Conservation (phyloP, 2,113 vertebrate species). For the Strix uralensis region DNA sequence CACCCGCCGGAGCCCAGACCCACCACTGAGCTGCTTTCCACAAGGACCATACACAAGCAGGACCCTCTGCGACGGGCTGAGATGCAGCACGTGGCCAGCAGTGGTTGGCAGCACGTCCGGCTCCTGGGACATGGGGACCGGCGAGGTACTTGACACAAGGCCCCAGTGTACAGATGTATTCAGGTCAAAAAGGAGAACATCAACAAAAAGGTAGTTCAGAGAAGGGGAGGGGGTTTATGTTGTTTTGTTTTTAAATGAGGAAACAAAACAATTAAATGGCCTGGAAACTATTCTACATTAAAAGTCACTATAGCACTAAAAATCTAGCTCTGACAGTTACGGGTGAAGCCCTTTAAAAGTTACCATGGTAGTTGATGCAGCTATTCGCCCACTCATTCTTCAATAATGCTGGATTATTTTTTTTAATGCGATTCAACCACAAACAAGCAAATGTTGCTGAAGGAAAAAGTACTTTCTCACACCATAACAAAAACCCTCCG, state of each 20-base stretch:
- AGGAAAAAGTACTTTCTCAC: constrained; percentile 1
- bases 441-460: constrained; percentile 36
- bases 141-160: fast-evolving
- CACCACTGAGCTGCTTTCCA: not conserved
- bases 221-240: not conserved
- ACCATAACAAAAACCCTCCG: not conserved
- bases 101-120: fast-evolving
- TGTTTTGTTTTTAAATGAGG: not conserved
- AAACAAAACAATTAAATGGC: constrained; percentile 36
- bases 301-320: constrained; percentile 34
- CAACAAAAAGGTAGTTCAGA: not conserved
- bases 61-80: not conserved
- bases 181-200: not conserved
- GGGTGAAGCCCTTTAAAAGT: constrained; percentile 57
- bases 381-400: constrained; percentile 43
- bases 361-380: constrained; percentile 63
- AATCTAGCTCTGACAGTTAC: constrained; percentile 26
- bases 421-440: constrained; percentile 24
- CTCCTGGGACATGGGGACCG: not conserved
- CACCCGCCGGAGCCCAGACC: too few relatives aligned
- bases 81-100: not conserved
- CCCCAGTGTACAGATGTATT: not conserved
- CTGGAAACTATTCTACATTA: constrained; percentile 29
- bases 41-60: not conserved
- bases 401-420: constrained; percentile 38